Evolutionary conservation across 2,797 vertebrate species (phyloP), one percentile per base, ranked within the genome.

Genomic region (Leucoraja ocellata): DNA sequence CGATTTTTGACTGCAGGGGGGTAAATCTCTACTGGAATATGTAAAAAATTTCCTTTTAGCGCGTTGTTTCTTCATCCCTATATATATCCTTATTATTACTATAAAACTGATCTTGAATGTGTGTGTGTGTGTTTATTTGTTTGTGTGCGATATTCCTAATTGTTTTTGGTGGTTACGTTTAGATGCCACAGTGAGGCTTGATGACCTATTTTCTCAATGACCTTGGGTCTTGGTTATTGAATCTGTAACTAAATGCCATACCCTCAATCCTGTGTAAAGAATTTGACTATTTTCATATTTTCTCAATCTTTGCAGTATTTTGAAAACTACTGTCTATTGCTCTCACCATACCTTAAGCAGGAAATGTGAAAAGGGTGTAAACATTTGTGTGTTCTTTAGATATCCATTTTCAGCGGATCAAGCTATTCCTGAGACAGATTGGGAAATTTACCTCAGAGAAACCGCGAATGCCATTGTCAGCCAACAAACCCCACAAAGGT

Each of bases 401-500:
- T 99, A 98, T 95, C 99, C 98, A 16, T 99, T 99, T 95, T 97
- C 97, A 90, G 95, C 95, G 46, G 98, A 99, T 95, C 99, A 99
- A 94, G 98, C 98, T 0, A 96, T 99, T 92, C 98, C 98, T 6
- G 97, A 98, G 95, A 97, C 98, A 0, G 99, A 99, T 95, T 99
- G 99, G 99, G 98, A 99, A 95, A 95, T 98, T 36, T 99, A 99
- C 95, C 96, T 99, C 94, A 96, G 97, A 95, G 99, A 99, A 95
- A 99, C 99, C 0, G 98, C 98, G 54, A 98, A 98, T 93, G 97
- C 97, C 93, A 97, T 99, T 46, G 98, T 99, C 83, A 97, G 98
- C 95, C 98, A 98, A 96, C 99, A 99, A 95, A 98, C 96, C 36
- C 98, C 99, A 9, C 98, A 99, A 94, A 98, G 98, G 98, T 99